phyloP scores from a whole-genome alignment of 2,888 invertebrate species.

The Thera obeliscata region DNA sequence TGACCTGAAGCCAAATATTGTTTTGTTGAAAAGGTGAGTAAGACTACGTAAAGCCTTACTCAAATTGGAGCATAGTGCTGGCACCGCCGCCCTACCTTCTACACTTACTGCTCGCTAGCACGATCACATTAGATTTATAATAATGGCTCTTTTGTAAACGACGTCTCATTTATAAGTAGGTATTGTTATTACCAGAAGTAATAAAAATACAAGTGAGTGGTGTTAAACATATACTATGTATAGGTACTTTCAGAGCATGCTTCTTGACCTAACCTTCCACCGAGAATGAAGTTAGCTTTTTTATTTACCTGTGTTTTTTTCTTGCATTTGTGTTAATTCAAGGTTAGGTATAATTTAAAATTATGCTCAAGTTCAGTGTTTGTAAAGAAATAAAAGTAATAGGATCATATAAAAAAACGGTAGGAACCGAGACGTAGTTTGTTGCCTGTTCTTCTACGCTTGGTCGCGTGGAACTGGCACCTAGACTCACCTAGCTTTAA shows the following conservation, averaged over 20 bases:
- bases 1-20: constrained; percentile 17
- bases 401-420: no score
- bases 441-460: no score
- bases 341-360: no score
- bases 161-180: constrained; percentile 8
- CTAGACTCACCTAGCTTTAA: no score
- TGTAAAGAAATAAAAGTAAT: background rate
- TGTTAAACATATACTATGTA: no score
- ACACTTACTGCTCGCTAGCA: constrained; percentile 36
- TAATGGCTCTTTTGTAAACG: constrained; percentile 17
- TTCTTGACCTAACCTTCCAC: no score
- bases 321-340: no score
- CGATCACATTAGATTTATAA: constrained; percentile 34
- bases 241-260: no score
- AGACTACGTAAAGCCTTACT: constrained; percentile 6
- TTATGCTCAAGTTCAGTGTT: background rate
- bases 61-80: constrained; percentile 14
- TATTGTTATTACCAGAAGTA: background rate
- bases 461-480: no score
- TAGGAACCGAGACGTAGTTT: no score
- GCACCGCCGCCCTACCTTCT: constrained; percentile 25
- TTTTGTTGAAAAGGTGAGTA: constrained; percentile 8
- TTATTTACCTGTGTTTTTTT: no score
- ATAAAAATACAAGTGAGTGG: background rate
- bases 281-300: no score